These are phyloP conservation scores for Smutsia gigantea DNA, from an alignment of 2,797 vertebrate genomes.

Conservation along the genomic window DNA sequence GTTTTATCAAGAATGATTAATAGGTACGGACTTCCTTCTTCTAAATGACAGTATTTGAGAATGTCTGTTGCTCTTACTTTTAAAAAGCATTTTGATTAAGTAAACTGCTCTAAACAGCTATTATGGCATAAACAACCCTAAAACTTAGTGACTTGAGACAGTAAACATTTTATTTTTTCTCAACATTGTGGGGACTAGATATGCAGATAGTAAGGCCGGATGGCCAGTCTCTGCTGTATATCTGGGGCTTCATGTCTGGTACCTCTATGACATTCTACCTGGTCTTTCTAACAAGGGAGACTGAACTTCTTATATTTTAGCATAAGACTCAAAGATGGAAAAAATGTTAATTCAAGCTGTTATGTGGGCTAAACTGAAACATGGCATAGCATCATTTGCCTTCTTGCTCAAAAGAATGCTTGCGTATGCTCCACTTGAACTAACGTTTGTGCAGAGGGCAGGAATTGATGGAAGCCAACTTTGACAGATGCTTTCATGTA, in stretches of 20 bases:
- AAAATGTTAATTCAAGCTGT: neutral
- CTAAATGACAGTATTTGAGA: neutral
- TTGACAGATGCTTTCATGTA: neutral
- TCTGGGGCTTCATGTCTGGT: neutral
- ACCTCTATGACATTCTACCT: neutral
- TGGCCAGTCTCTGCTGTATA: accelerated
- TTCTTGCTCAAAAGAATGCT: neutral
- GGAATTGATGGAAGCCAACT: neutral
- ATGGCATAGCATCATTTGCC: too few species aligned
- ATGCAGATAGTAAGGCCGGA: neutral
- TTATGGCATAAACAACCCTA: neutral
- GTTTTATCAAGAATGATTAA: neutral
- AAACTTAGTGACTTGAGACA: neutral
- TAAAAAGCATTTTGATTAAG: neutral
- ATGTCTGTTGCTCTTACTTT: neutral
- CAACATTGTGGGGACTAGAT: neutral
- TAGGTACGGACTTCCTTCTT: neutral
- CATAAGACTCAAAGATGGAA: neutral
- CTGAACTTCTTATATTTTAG: neutral
- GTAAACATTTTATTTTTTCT: neutral
- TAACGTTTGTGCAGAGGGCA: neutral
- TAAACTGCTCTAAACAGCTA: neutral
- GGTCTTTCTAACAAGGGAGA: neutral
- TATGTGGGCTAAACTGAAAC: accelerated
- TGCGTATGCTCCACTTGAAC: too few species aligned